Evolutionary conservation across 2,888 invertebrate species (phyloP), one percentile per base, ranked within the genome.

Genomic region (Brachynemurus nebulosus): DNA sequence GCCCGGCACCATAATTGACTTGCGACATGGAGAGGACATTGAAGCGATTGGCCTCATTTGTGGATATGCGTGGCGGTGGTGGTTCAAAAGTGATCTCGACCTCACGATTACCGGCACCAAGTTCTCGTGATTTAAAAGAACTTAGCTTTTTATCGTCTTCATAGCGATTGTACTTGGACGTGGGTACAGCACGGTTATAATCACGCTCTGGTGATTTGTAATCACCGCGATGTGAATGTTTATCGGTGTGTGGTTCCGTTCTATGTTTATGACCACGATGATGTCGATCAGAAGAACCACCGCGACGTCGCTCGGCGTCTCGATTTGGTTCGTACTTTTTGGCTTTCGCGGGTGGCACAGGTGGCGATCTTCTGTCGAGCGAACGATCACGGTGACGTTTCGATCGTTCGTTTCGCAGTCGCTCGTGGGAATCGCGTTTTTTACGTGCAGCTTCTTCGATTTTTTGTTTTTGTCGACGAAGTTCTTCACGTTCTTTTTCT

Each of bases 401-500:
- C 5, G 18, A 18, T 12, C 37, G 37, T n/a, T 37, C 37, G 9
- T 14, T 12, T 11, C 37, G 37, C n/a, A 2, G n/a, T 2, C 14
- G 23, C 14, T 40, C 40, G 9, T 27, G 20, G 9, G 12, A 14
- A 16, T 4, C 16, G 4, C 12, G 16, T 19, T 37, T 37, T 37
- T 37, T 37, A 9, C 40, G 40, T 2, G 17, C 8, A 4, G 40
- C 40, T 25, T 40, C 40, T 3, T 25, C 40, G 7, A 40, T 27
- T 40, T 40, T 25, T 16, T n/a, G n/a, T 40, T 27, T 40, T 40
- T 40, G 25, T 21, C 25, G 23, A 25, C 18, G 21, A 6, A 40
- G 16, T 17, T 40, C 40, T 35, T 34, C 42, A 4, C 35, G 21
- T 11, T 42, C 42, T 14, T 23, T 42, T 42, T 34, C 42, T 12